These are phyloP conservation scores for Triplophysa tibetana DNA, from an alignment of 2,113 vertebrate genomes.

Conservation along the genomic window DNA sequence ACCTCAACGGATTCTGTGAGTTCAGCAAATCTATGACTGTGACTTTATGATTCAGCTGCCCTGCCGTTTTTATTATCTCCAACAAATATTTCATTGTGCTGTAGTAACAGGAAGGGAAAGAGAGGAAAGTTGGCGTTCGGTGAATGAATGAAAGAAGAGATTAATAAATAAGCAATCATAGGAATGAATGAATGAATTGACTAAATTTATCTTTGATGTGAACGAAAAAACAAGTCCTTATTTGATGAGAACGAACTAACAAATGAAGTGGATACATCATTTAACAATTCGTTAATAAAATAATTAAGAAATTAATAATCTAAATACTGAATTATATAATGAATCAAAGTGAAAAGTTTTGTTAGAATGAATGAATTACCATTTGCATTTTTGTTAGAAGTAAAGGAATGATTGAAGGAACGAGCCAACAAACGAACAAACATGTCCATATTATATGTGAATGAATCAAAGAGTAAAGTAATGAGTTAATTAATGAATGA, in stretches of 20 bases:
- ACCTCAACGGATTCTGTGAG: conserved; percentile 96
- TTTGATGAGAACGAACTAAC: not conserved
- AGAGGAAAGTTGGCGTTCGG: not conserved
- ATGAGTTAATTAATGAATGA: too few relatives aligned
- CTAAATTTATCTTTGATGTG: too few relatives aligned
- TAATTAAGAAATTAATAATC: not conserved
- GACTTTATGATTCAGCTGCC: not conserved
- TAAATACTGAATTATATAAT: too few relatives aligned
- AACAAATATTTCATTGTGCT: not conserved
- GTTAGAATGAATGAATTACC: not conserved
- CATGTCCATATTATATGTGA: too few relatives aligned
- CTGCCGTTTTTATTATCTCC: not conserved
- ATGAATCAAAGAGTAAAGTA: not conserved
- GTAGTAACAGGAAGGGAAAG: not conserved
- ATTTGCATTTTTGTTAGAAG: not conserved
- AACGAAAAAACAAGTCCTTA: too few relatives aligned
- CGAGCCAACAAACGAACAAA: not conserved
- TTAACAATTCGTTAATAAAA: not conserved
- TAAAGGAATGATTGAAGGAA: not conserved
- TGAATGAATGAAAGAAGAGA: not conserved
- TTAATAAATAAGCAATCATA: not conserved
- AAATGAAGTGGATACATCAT: not conserved
- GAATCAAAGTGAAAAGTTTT: not conserved
- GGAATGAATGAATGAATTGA: not conserved
- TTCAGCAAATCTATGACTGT: conserved; percentile 49